Evolutionary conservation across 2,113 vertebrate genomes (phyloP).

Genomic region (Pluvianellus socialis): DNA sequence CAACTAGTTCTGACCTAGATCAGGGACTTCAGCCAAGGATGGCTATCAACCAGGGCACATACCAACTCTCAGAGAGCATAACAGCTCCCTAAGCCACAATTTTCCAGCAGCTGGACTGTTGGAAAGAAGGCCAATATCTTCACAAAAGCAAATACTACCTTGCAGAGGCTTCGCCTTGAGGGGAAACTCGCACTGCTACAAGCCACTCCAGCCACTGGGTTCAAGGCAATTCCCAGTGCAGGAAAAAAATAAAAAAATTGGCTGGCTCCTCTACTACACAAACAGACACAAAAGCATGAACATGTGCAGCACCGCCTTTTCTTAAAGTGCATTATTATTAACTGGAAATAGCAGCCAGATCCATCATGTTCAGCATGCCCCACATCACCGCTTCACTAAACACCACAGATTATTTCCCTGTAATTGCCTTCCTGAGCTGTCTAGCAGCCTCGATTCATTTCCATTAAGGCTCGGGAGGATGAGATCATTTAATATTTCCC

Average conservation of each 20-base stretch:
- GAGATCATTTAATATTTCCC: conserved; percentile 32
- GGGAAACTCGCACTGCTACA: neutral
- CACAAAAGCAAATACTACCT: neutral
- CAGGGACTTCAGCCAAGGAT: neutral
- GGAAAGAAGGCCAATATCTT: conserved; percentile 1
- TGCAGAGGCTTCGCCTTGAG: neutral
- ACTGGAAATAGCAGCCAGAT: conserved; percentile 60
- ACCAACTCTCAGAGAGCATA: neutral
- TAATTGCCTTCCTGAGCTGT: conserved; percentile 69
- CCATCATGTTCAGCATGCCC: conserved; percentile 64
- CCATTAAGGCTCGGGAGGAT: conserved; percentile 50
- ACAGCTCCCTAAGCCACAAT: neutral
- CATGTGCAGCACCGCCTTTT: neutral
- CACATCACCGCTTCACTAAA: conserved; percentile 63
- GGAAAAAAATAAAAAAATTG: neutral
- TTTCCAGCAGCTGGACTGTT: conserved; percentile 1
- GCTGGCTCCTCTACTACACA: neutral
- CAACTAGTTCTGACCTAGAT: neutral
- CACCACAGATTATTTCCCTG: conserved; percentile 63
- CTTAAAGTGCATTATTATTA: conserved; percentile 57
- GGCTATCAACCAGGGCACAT: neutral
- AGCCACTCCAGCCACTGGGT: neutral
- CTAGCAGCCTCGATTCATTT: conserved; percentile 61
- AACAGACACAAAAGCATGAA: conserved; percentile 34
- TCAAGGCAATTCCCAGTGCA: neutral